phyloP scores from a whole-genome alignment of 2,888 invertebrate species.

The Cephus runcator region DNA sequence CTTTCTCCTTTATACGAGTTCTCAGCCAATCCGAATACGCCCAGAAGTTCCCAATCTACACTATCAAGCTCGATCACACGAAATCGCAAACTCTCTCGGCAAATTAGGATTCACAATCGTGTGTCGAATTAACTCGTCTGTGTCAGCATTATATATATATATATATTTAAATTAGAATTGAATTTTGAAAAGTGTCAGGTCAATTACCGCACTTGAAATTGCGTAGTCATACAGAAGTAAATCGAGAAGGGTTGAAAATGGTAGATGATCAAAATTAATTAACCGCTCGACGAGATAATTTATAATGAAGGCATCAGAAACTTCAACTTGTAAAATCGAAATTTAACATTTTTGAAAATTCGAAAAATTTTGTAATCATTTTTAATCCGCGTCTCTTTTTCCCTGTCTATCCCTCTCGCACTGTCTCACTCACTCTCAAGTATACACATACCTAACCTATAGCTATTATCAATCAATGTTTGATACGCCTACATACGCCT shows the following conservation, averaged over 20 bases:
- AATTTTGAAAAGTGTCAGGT: background rate
- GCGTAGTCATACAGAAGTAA: background rate
- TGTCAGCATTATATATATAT: background rate
- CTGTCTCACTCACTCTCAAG: background rate
- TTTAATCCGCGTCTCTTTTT: background rate
- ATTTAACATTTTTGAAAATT: background rate
- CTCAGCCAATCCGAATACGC: background rate
- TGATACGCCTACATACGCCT: background rate
- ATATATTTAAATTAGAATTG: background rate
- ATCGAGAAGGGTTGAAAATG: background rate
- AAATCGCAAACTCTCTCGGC: background rate
- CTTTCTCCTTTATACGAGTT: background rate
- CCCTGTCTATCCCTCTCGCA: background rate
- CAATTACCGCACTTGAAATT: background rate
- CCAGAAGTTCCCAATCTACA: background rate
- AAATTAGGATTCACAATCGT: background rate
- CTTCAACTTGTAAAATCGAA: background rate
- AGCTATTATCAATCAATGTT: background rate
- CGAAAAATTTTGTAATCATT: background rate
- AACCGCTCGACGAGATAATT: background rate
- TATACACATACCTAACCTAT: background rate
- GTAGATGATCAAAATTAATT: background rate
- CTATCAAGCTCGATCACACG: background rate
- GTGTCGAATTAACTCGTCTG: background rate
- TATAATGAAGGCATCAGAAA: background rate